Evolutionary conservation across 2,888 invertebrate species (phyloP), one percentile per base, ranked within the genome.

Genomic region (Agrochola litura): DNA sequence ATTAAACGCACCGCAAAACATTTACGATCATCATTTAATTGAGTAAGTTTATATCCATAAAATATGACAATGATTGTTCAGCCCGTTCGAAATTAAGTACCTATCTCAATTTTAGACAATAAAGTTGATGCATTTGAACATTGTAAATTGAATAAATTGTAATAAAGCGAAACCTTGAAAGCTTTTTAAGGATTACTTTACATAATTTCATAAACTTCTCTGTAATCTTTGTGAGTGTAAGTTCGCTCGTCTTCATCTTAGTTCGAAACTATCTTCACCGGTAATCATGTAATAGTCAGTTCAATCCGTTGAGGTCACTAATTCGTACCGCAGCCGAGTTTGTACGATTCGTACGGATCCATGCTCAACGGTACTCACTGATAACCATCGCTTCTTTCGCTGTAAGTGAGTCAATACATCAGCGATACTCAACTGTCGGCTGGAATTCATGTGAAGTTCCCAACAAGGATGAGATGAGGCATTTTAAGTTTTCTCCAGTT

Each of bases 251-350:
- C n/a, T 63, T 58, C 37, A 25, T 37, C 25, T 58, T n/a, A 49
- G 6, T 56, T 54, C 19, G 37, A 81, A 68, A 52, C 16, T 60
- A 75, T 73, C n/a, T 73, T 54, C 19, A 52, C 25, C 19, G 16
- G 25, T 56, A 43, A 49, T 69, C 61, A 78, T 73, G 68, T 72
- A 69, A 69, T 70, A 71, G 61, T 79, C 69, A 76, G n/a, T 76
- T 69, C 61, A 52, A 84, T 80, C 72, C 65, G 76, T 74, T 37
- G 67, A 76, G 85, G 81, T 86, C 78, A 81, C 63, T 77, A 74
- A 86, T 81, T 86, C 64, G 86, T 61, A 70, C n/a, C 63, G 75
- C 61, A 61, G 41, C 65, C 58, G 10, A 82, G 56, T 74, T 82
- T 52, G 16, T 81, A 73, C 61, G 68, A 84, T 78, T 83, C 72